phyloP scores from a whole-genome alignment of 2,797 vertebrate genomes.

The Manis crassicaudata region DNA sequence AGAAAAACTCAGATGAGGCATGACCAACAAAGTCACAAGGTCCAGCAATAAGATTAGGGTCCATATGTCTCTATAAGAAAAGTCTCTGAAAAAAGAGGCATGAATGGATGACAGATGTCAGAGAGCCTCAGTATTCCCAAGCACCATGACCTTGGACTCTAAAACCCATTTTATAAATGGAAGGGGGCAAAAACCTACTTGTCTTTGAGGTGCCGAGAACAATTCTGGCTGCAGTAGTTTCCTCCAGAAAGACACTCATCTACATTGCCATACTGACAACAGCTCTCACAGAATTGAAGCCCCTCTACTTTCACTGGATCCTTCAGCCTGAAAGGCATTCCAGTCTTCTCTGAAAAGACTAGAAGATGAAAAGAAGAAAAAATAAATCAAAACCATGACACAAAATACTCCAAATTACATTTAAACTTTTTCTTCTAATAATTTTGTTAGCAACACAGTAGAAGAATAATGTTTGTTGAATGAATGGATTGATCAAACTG shows the following conservation, averaged over 20 bases:
- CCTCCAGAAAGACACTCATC: slow-evolving; percentile 89
- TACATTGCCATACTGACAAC: slow-evolving; percentile 87
- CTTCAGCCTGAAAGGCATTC: slow-evolving; percentile 84
- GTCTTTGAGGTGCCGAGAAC: slow-evolving; percentile 88
- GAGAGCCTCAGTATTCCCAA: background rate
- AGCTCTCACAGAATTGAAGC: slow-evolving; percentile 89
- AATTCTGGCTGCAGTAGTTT: slow-evolving; percentile 89
- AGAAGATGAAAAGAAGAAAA: slow-evolving; percentile 69
- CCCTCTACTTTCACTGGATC: slow-evolving; percentile 86
- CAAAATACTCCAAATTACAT: background rate
- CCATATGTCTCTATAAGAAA: background rate
- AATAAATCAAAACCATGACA: slow-evolving; percentile 30
- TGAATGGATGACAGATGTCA: background rate
- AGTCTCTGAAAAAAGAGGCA: background rate
- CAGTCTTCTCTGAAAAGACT: slow-evolving; percentile 88
- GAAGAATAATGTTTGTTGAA: slow-evolving; percentile 72
- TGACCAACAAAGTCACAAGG: background rate
- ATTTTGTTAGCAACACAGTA: slow-evolving; percentile 64
- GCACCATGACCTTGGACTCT: background rate
- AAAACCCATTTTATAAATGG: background rate
- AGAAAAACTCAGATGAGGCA: background rate
- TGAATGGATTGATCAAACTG: slow-evolving; percentile 46
- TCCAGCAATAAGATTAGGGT: background rate
- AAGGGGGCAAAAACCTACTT: slow-evolving; percentile 86
- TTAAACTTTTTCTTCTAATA: slow-evolving; percentile 50